A percentile compares a stretch with the other conserved stretches of the same genome.
Conservation (phyloP, 2,888 invertebrate species). For the Microctonus hyperodae region DNA sequence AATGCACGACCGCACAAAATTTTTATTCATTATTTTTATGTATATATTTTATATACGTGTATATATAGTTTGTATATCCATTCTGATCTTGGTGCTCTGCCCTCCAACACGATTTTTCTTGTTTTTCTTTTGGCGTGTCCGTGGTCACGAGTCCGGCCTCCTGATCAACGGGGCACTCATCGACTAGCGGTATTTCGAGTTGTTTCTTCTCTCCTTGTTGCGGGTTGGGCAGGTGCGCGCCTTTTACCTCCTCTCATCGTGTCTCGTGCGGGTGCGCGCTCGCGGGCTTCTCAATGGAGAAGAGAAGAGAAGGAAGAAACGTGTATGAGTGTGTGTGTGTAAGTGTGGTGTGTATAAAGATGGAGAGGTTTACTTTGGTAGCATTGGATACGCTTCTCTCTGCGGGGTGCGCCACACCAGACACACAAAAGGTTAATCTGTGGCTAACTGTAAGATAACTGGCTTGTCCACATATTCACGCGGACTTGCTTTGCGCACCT, state of each 20-base stretch:
- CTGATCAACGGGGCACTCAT: conserved; percentile 28
- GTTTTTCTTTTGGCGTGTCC: conserved; percentile 27
- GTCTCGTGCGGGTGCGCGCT: conserved; percentile 41
- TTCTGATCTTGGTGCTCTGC: conserved; percentile 11
- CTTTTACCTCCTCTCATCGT: conserved; percentile 26
- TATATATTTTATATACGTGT: conserved; percentile 2
- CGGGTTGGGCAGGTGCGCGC: conserved; percentile 50
- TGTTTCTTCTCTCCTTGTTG: conserved; percentile 36
- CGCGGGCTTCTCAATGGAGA: conserved; percentile 45
- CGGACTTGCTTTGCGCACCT: conserved; percentile 30
- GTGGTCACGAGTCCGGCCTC: conserved; percentile 33
- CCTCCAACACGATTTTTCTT: conserved; percentile 28
- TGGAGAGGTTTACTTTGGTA: conserved; percentile 37
- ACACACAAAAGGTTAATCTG: conserved; percentile 45
- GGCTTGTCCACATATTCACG: conserved; percentile 44
- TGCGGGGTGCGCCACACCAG: conserved; percentile 28
- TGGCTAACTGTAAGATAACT: conserved; percentile 52
- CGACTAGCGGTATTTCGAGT: conserved; percentile 43
- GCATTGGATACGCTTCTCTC: conserved; percentile 33
- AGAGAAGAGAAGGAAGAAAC: conserved; percentile 29
- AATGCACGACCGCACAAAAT: conserved; percentile 12
- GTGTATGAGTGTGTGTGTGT: conserved; percentile 10
- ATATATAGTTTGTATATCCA: not conserved
- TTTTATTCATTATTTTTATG: not conserved
- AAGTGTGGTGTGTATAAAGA: not conserved